Evolutionary conservation across 2,888 invertebrate genomes (phyloP).

Genomic region (Salticus scenicus): DNA sequence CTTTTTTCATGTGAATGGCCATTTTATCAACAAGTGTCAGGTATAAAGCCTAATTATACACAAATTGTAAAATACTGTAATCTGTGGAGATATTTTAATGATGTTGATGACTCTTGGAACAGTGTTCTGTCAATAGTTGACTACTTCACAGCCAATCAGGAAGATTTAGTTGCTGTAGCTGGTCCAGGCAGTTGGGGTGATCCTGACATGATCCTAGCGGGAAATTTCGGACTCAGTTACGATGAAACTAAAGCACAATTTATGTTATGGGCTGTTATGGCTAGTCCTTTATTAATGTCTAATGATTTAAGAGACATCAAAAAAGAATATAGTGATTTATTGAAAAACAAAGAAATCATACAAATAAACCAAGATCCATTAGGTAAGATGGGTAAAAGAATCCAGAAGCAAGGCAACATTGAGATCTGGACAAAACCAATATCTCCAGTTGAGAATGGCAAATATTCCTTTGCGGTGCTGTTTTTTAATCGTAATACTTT

Average conservation of each 20-base stretch:
- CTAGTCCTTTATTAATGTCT: constrained; percentile 97
- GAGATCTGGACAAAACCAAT: constrained; percentile 94
- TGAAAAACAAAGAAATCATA: constrained; percentile 93
- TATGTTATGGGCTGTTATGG: constrained; percentile 96
- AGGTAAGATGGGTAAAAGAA: constrained; percentile 90
- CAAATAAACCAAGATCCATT: constrained; percentile 94
- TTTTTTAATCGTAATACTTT: constrained; percentile 85
- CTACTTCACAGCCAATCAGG: constrained; percentile 92
- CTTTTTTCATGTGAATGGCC: constrained; percentile 99
- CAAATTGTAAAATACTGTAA: constrained; percentile 92
- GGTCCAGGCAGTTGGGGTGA: constrained; percentile 98
- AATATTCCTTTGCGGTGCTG: constrained; percentile 90
- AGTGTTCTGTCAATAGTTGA: constrained; percentile 87
- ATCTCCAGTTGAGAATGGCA: constrained; percentile 87
- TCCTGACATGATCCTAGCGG: constrained; percentile 97
- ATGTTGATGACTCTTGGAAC: constrained; percentile 96
- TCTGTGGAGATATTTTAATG: constrained; percentile 95
- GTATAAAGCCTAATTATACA: constrained; percentile 82
- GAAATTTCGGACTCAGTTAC: constrained; percentile 94
- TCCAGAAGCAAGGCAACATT: constrained; percentile 81
- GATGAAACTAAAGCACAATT: constrained; percentile 97
- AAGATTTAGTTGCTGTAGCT: constrained; percentile 84
- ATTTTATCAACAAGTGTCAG: constrained; percentile 86
- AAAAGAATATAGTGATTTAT: constrained; percentile 90
- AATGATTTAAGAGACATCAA: constrained; percentile 91